Evolutionary conservation across 1,140 invertebrate species (phyloP).

Genomic region (Tetragnatha versicolor): DNA sequence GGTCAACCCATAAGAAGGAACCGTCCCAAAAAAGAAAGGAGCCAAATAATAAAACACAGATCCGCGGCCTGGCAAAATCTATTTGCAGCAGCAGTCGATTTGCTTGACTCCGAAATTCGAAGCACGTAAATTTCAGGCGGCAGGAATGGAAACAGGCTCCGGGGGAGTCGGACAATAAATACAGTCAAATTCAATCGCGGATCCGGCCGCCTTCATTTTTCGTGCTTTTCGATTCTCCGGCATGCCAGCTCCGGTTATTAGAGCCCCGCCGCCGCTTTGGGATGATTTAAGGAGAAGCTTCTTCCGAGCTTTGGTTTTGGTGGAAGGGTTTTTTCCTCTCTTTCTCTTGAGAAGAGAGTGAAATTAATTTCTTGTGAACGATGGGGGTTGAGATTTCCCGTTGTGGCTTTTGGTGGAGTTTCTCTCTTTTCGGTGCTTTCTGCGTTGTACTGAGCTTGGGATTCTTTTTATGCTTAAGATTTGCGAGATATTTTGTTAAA

Average conservation of each 20-base stretch:
- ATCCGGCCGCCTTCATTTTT: constrained; percentile 28
- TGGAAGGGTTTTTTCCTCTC: too few relatives aligned
- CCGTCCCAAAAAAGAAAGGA: not conserved
- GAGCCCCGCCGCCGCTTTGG: constrained; percentile 2
- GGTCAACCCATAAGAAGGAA: too few relatives aligned
- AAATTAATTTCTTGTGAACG: too few relatives aligned
- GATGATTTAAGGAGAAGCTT: constrained; percentile 34
- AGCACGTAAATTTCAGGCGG: constrained; percentile 44
- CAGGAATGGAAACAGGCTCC: constrained; percentile 39
- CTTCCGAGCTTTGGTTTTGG: too few relatives aligned
- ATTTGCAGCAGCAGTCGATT: constrained; percentile 28
- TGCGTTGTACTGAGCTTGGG: too few relatives aligned
- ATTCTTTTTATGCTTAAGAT: too few relatives aligned
- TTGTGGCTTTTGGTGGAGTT: too few relatives aligned
- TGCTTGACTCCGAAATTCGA: constrained; percentile 22
- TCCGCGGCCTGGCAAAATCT: constrained; percentile 37
- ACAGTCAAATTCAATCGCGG: constrained; percentile 52
- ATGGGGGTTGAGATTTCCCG: too few relatives aligned
- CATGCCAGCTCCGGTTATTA: constrained; percentile 40
- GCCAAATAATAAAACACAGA: not conserved
- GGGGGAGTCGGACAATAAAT: constrained; percentile 44
- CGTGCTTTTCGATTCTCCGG: constrained; percentile 31
- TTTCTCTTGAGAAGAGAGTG: too few relatives aligned
- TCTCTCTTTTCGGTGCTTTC: too few relatives aligned
- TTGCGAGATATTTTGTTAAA: too few relatives aligned